phyloP scores from a whole-genome alignment of 2,113 vertebrate genomes.

The Erythrolamprus reginae region DNA sequence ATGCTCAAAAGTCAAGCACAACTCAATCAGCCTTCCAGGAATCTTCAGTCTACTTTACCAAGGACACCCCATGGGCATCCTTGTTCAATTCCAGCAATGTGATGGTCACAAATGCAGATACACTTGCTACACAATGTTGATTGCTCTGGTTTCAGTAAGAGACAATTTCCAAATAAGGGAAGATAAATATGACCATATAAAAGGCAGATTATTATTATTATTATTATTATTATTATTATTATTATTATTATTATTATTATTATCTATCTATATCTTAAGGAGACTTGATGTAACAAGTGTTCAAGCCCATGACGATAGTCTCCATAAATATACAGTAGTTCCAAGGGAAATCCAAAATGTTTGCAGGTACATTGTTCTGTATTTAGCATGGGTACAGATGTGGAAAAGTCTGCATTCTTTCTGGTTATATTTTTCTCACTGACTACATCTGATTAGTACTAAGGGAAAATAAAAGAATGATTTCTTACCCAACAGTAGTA shows the following conservation, averaged over 20 bases:
- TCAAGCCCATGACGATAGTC: neutral
- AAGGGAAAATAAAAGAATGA: neutral
- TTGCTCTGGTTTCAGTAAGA: neutral
- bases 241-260: neutral
- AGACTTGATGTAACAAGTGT: neutral
- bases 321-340: neutral
- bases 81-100: neutral
- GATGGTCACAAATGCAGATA: neutral
- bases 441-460: neutral
- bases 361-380: neutral
- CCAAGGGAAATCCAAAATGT: neutral
- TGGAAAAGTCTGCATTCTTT: neutral
- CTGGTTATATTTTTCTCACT: neutral
- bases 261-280: neutral
- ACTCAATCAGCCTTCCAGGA: neutral
- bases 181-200: neutral
- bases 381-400: neutral
- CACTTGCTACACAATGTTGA: neutral
- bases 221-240: neutral
- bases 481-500: slow-evolving; percentile 71
- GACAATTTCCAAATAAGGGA: neutral
- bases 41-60: neutral
- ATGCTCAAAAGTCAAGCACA: neutral
- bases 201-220: neutral
- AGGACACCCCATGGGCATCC: neutral